Base-by-base conservation (phyloP, 2,888 invertebrate genomes). In the Hipparchia semele region DNA sequence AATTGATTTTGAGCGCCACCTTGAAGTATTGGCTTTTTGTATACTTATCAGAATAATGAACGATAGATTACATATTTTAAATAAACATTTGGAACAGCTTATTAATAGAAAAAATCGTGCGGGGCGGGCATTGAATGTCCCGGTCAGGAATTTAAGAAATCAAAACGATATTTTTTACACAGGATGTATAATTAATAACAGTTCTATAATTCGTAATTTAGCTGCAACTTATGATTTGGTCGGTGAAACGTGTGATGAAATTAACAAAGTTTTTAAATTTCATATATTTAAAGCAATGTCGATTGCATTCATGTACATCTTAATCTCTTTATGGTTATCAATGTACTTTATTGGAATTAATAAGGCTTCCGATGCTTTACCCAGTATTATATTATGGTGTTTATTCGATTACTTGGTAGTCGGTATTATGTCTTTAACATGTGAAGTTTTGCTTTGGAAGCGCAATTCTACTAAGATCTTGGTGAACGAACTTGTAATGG, bases 201-300 rank as follows among this genome's bases (percentile, higher is more conserved):
- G 84, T 59, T 81, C 77, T 71, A 86, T 86, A 76, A 84, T 90
- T 58, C 79, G 83, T 10, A 84, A 86, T 10, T 78, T 91, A 53
- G 86, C 87, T 1, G 75, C 76, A 6, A 84, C 84, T 13, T 90
- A 88, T 67, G 81, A 86, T 69, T 75, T 76, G 1, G 82, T 90
- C 53, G 90, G 23, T 23, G 23, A 23, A 23, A 23, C 23, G 23
- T 23, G 23, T 23, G 23, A 23, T 23, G 23, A 23, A 23, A 23
- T 23, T 23, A 23, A 23, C 23, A 23, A 23, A 23, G 23, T 23
- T 23, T 23, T 23, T 23, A 87, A 90, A 74, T 88, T 86, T 54
- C 86, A 87, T 77, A 86, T 90, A 39, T 86, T 91, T 51, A 87
- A 88, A 83, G 84, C 83, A 10, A 80, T 90, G 1, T 80, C 87